A percentile compares a stretch with the other conserved stretches of the same genome.
Evolutionary conservation across 2,113 vertebrate species (phyloP).

Genomic region (Xiphorhynchus elegans): DNA sequence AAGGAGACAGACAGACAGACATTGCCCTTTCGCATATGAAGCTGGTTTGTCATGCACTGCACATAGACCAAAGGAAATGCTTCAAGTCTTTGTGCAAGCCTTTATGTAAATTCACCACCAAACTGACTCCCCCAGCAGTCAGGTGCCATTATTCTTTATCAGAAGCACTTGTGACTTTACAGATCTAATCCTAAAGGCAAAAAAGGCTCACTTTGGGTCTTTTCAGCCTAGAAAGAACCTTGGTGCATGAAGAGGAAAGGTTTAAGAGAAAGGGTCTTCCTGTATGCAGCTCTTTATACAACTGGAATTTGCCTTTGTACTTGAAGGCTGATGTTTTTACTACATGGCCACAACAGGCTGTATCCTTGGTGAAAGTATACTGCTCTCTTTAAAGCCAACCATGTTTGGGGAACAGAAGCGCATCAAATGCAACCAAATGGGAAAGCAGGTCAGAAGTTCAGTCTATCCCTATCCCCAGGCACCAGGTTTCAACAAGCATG

Average conservation of each 20-base stretch:
- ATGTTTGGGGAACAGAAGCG: not conserved
- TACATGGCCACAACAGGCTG: not conserved
- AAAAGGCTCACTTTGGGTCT: not conserved
- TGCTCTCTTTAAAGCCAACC: not conserved
- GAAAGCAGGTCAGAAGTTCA: not conserved
- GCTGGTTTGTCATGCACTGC: not conserved
- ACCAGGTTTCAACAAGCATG: not conserved
- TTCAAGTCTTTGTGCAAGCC: not conserved
- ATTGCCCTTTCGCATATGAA: not conserved
- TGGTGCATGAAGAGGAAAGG: not conserved
- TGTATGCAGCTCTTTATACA: not conserved
- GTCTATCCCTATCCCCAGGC: not conserved
- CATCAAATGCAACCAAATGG: not conserved
- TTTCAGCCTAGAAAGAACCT: not conserved
- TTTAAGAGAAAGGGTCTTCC: not conserved
- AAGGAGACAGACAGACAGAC: not conserved
- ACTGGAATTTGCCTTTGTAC: not conserved
- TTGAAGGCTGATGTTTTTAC: not conserved
- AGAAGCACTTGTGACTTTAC: not conserved
- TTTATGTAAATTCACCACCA: not conserved
- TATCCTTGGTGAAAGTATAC: not conserved
- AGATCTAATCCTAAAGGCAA: not conserved
- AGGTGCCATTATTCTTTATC: not conserved
- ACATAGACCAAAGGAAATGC: not conserved
- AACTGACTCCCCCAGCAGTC: not conserved